Conservation (phyloP, 2,797 vertebrate genomes). For the Aselliscus stoliczkanus region DNA sequence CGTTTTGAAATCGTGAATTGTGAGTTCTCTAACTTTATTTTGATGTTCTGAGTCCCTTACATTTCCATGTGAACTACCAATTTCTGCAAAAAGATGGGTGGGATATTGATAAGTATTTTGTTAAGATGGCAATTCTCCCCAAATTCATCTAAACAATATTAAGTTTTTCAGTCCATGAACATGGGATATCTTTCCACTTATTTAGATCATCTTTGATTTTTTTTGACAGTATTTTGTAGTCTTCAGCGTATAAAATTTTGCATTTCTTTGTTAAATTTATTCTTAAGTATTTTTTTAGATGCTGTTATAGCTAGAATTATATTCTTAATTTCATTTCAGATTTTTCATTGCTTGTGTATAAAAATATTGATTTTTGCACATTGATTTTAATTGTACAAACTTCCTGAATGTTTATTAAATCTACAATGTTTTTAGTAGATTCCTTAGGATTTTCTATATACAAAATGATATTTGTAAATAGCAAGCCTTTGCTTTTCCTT, state of each 20-base stretch:
- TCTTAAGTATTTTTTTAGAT: background rate
- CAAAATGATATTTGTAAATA: background rate
- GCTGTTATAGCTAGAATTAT: background rate
- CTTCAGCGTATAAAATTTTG: background rate
- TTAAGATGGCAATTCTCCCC: too few species aligned
- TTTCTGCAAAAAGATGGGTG: background rate
- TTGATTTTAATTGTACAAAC: background rate
- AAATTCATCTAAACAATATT: too few species aligned
- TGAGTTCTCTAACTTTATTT: background rate
- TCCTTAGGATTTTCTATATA: background rate
- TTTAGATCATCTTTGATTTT: background rate
- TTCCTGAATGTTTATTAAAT: background rate
- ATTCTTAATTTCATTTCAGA: background rate
- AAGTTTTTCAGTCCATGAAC: too few species aligned
- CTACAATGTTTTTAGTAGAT: background rate
- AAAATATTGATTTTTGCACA: background rate
- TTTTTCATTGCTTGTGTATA: background rate
- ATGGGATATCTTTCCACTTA: background rate
- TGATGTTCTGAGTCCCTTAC: background rate
- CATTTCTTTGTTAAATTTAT: background rate
- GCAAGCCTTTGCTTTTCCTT: background rate
- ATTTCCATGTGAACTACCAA: background rate
- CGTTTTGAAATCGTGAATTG: background rate
- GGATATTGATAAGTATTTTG: background rate
- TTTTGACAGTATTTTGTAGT: background rate